Conservation (phyloP, 2,797 vertebrate genomes). For the Mareca penelope region DNA sequence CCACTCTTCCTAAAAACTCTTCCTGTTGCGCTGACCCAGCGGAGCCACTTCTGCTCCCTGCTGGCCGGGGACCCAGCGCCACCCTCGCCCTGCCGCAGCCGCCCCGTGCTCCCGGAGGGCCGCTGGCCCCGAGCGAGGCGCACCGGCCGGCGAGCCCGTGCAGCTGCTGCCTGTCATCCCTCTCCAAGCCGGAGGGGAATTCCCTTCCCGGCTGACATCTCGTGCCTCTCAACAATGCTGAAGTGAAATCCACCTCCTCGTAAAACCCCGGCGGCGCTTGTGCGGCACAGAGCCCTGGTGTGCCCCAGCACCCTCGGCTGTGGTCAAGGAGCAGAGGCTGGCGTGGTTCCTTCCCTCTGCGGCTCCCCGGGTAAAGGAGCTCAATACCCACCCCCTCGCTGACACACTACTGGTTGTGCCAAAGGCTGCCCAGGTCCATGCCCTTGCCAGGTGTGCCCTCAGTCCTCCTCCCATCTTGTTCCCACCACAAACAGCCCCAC, state of each 20-base stretch:
- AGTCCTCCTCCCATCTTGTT: not conserved
- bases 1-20: conserved; percentile 18
- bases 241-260: conserved; percentile 20
- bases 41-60: conserved; percentile 1
- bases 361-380: not conserved
- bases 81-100: not conserved
- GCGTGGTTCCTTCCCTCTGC: rapidly evolving
- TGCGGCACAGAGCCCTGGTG: not conserved
- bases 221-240: conserved; percentile 28
- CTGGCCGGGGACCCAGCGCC: not conserved
- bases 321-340: not conserved
- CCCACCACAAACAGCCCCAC: not conserved
- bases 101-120: not conserved
- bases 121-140: not conserved
- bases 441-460: not conserved
- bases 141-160: not conserved
- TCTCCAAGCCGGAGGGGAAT: conserved; percentile 11
- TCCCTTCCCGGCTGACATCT: conserved; percentile 34
- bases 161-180: conserved; percentile 61
- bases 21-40: not conserved
- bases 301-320: not conserved
- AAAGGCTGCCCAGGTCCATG: not conserved
- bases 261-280: not conserved
- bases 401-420: rapidly evolving
- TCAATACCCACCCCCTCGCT: not conserved